Evolutionary conservation across 2,797 vertebrate genomes (phyloP).

Genomic region (Bradypus variegatus): DNA sequence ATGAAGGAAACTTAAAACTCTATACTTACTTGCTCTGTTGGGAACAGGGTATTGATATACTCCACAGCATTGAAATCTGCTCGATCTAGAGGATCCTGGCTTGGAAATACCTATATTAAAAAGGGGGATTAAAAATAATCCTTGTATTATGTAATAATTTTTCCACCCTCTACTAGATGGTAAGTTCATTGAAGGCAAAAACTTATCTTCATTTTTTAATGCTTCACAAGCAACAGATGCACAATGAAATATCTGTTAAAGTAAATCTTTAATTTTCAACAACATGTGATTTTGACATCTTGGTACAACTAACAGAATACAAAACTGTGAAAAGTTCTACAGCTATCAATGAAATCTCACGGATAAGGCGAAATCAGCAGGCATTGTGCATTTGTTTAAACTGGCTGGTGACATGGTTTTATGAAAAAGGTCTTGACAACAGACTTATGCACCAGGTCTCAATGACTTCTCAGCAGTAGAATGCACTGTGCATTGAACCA

Average conservation of each 20-base stretch:
- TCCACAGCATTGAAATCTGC: constrained; percentile 98
- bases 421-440: not conserved
- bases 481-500: not conserved
- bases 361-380: not conserved
- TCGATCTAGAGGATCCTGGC: constrained; percentile 94
- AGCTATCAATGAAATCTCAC: not conserved
- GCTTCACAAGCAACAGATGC: not conserved
- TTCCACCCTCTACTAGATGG: not conserved
- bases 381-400: not conserved
- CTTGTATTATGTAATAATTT: not conserved
- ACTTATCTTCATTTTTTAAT: not conserved
- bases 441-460: not conserved
- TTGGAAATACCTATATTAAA: constrained; percentile 89
- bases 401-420: not conserved
- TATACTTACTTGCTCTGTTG: constrained; percentile 90
- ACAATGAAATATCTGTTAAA: constrained; percentile 11
- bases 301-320: not conserved
- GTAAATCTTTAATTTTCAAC: constrained; percentile 20
- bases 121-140: constrained; percentile 29
- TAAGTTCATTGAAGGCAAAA: constrained; percentile 21
- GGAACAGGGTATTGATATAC: constrained; percentile 97
- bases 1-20: constrained; percentile 21
- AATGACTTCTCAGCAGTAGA: not conserved
- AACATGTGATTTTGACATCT: constrained; percentile 12
- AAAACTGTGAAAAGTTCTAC: not conserved